A percentile compares a stretch with the other conserved stretches of the same genome.
Evolutionary conservation across 2,888 invertebrate genomes (phyloP).

Genomic region (Ennomos fuscantarius): DNA sequence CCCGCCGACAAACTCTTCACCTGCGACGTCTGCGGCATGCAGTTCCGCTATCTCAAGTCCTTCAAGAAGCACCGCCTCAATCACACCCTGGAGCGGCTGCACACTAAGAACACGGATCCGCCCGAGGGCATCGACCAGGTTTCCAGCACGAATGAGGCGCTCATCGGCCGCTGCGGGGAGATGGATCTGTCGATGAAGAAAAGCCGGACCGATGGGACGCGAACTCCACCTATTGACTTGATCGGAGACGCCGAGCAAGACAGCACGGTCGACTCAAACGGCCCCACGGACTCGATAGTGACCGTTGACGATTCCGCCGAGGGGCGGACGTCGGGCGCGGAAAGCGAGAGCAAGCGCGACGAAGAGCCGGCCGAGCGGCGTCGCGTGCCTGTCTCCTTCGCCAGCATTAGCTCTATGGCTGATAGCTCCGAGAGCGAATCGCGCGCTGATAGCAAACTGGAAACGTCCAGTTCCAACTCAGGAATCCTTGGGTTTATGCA

Average conservation of each 20-base stretch:
- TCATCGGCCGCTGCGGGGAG: constrained; percentile 83
- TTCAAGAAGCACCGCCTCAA: constrained; percentile 96
- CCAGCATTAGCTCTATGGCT: constrained; percentile 82
- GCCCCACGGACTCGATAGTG: constrained; percentile 76
- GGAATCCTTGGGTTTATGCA: constrained; percentile 88
- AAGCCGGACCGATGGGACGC: constrained; percentile 68
- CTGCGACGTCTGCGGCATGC: constrained; percentile 96
- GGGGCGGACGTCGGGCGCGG: constrained; percentile 71
- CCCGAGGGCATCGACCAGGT: constrained; percentile 87
- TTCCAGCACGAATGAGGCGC: constrained; percentile 89
- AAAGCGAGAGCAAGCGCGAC: constrained; percentile 69
- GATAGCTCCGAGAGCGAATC: constrained; percentile 82
- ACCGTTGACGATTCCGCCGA: constrained; percentile 80
- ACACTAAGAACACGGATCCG: constrained; percentile 87
- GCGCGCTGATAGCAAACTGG: constrained; percentile 77
- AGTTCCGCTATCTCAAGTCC: constrained; percentile 94
- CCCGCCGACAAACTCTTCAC: constrained; percentile 96
- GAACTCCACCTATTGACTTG: constrained; percentile 78
- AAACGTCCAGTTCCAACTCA: constrained; percentile 83
- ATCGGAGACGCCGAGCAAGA: constrained; percentile 87
- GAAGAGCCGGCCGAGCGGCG: constrained; percentile 63
- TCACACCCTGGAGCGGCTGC: constrained; percentile 93
- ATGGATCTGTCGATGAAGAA: constrained; percentile 85
- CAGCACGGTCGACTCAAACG: constrained; percentile 90
- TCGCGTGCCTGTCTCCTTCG: constrained; percentile 78